These are phyloP conservation scores for Myotis brandtii DNA, from an alignment of 2,113 vertebrate genomes.

Conservation along the genomic window DNA sequence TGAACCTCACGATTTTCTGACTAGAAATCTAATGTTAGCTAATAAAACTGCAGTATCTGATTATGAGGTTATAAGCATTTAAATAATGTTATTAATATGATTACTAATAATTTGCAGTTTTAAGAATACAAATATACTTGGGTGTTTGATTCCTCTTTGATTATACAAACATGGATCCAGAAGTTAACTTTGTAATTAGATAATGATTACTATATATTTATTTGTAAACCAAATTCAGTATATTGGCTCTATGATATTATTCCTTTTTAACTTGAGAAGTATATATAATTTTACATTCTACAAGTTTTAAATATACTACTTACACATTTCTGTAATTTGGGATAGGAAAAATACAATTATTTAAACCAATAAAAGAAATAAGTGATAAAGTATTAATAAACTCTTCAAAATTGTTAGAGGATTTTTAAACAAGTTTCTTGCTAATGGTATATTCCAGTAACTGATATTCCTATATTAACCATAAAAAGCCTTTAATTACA, in stretches of 20 bases:
- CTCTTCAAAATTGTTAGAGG: neutral
- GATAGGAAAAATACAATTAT: neutral
- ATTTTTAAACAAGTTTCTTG: neutral
- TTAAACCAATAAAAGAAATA: constrained; percentile 35
- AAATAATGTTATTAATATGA: neutral
- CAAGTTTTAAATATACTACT: neutral
- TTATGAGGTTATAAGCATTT: constrained; percentile 25
- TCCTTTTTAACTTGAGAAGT: constrained; percentile 7
- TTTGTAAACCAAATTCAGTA: constrained; percentile 23
- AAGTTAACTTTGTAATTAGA: neutral
- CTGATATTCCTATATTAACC: neutral
- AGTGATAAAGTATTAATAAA: neutral
- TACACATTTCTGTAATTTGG: neutral
- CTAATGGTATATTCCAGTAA: neutral
- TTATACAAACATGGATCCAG: neutral
- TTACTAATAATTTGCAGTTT: neutral
- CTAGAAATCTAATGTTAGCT: neutral
- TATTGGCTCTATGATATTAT: neutral
- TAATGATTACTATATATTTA: constrained; percentile 33
- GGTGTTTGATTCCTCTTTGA: neutral
- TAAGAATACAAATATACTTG: neutral
- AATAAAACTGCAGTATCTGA: neutral
- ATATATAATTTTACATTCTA: neutral
- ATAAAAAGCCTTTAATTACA: neutral
- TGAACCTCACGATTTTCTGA: constrained; percentile 25